Conservation (phyloP, 2,113 vertebrate species). For the Nettapus auritus region DNA sequence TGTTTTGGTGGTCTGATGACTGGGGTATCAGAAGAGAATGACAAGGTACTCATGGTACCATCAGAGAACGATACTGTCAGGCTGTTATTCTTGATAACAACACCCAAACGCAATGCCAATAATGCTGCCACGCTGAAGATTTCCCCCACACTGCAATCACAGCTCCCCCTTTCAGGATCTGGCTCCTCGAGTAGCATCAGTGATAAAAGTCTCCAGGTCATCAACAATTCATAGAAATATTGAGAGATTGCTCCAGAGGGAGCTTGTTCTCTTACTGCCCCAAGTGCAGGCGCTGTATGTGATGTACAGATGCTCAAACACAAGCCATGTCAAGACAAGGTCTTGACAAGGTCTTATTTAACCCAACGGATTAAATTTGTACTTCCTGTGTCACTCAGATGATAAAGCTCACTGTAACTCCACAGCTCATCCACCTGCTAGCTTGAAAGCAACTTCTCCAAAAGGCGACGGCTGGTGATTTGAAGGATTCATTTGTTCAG, state of each 20-base stretch:
- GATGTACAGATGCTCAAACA: not conserved
- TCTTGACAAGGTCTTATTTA: rapidly evolving
- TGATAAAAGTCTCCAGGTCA: not conserved
- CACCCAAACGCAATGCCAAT: not conserved
- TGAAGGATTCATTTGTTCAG: not conserved
- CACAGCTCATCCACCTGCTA: not conserved
- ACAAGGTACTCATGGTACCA: rapidly evolving
- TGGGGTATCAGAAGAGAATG: not conserved
- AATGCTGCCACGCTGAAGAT: not conserved
- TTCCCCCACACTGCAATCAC: rapidly evolving
- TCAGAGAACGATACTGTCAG: not conserved
- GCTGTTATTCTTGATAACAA: not conserved
- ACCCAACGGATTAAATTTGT: not conserved
- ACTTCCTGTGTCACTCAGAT: not conserved
- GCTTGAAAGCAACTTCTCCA: not conserved
- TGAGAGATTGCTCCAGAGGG: not conserved
- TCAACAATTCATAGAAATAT: rapidly evolving
- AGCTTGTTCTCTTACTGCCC: not conserved
- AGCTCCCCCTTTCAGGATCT: not conserved
- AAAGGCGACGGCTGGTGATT: not conserved
- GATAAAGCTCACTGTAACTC: not conserved
- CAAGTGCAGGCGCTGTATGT: rapidly evolving
- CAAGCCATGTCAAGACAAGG: rapidly evolving
- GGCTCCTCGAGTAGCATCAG: not conserved
- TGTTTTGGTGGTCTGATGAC: not conserved